Evolutionary conservation across 2,113 vertebrate genomes (phyloP).

Genomic region (Mustelus asterias): DNA sequence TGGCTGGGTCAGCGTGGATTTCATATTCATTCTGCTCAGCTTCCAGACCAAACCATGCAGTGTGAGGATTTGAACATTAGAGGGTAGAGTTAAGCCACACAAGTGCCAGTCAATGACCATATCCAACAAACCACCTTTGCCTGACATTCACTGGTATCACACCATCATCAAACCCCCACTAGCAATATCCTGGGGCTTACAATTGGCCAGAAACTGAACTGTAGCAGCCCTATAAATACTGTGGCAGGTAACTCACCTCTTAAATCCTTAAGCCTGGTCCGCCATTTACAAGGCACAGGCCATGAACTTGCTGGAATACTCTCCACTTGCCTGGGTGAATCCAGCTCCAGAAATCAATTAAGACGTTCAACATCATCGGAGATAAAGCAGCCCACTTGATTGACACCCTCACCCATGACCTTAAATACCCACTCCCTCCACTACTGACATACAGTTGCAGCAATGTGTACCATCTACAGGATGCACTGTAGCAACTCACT

Average conservation of each 20-base stretch:
- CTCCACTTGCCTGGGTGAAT: no score
- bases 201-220: no score
- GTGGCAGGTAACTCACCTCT: no score
- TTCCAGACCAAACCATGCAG: background rate
- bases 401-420: background rate
- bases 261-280: no score
- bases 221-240: no score
- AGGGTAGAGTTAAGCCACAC: background rate
- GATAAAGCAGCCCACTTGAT: background rate
- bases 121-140: no score
- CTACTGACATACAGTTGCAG: background rate
- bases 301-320: no score
- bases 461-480: background rate
- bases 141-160: no score
- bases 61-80: background rate
- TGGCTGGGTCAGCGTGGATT: background rate
- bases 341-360: background rate
- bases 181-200: no score
- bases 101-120: no score
- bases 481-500: background rate
- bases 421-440: background rate
- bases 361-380: background rate
- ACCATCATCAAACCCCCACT: no score
- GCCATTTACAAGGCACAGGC: no score
- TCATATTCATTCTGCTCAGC: background rate